A percentile compares a stretch with the other conserved stretches of the same genome.
phyloP scores from a whole-genome alignment of 2,888 invertebrate species.

The Clepsis dumicolana region DNA sequence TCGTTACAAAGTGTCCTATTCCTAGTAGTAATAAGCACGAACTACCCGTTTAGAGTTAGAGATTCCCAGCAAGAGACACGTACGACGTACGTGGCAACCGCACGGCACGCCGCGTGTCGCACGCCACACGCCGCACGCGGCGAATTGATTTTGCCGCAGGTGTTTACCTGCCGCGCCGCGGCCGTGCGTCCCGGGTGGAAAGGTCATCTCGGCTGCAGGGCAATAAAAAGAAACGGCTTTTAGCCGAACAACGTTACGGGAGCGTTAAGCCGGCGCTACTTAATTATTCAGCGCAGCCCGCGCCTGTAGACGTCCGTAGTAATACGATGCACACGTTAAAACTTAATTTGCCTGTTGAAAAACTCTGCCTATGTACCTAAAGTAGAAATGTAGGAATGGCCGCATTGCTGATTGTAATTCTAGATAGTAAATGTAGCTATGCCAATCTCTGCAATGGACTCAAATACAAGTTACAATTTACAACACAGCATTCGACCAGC shows the following conservation, averaged over 20 bases:
- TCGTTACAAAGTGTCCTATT: too few species aligned
- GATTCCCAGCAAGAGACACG: too few species aligned
- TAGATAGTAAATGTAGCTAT: background rate
- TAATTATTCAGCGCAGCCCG: conserved; percentile 38
- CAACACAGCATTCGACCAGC: background rate
- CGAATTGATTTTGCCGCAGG: background rate
- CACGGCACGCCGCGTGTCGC: background rate
- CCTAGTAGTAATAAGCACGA: too few species aligned
- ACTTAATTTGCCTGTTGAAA: conserved; percentile 26
- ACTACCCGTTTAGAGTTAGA: too few species aligned
- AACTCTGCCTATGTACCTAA: conserved; percentile 2
- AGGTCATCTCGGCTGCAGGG: conserved; percentile 34
- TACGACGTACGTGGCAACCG: too few species aligned
- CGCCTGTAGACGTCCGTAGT: conserved; percentile 21
- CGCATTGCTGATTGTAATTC: background rate
- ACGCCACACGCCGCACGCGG: background rate
- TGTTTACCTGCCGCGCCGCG: background rate
- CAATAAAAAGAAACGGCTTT: conserved; percentile 38
- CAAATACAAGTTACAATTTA: too few species aligned
- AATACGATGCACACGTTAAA: conserved; percentile 33
- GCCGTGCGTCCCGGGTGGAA: conserved; percentile 7
- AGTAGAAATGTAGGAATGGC: background rate
- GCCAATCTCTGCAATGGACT: background rate
- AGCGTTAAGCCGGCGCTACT: conserved; percentile 24
- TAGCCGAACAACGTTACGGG: conserved; percentile 35